Base-by-base conservation (phyloP, 2,113 vertebrate species). In the Camelus bactrianus region DNA sequence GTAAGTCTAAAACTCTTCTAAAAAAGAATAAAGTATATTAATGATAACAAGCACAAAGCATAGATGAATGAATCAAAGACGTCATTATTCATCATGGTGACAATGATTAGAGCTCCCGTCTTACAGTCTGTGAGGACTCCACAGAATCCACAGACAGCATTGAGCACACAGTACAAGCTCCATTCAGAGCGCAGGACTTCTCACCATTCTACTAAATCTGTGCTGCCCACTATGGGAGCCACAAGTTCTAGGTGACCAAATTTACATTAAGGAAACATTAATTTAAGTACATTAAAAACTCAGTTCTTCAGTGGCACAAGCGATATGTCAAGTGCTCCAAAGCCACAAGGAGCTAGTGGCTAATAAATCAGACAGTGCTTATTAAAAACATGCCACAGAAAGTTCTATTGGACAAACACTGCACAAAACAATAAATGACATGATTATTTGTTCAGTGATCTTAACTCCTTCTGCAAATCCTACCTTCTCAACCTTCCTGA, bases 231-330 rank as follows among this genome's bases (percentile, higher is more conserved):
- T 50, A 22, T 2, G 17, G 30, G 26, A 93, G 42, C 14, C 70
- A 46, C 35, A 11, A 38, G 48, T 54, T 48, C 28, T 73, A 38
- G 1, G 0, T 75, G 38, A 48, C n/a, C 69, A 76, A 54, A 72
- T 28, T 52, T 54, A 70, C 91, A 89, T 69, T 42, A 77, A 70
- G 62, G 54, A 79, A 77, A 89, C 62, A 62, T 58, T 35, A 88
- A 88, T 67, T 46, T 38, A 87, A 93, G 22, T 64, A 75, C 10
- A n/a, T 62, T 32, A 81, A 96, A 94, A 56, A 52, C 48, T 88
- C 58, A 89, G 28, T 46, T 70, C 46, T 80, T 86, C 16, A 30
- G 16, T 56, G 77, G 35, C 42, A 92, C 52, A 32, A 77, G 52
- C 38, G 42, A 93, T 42, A 50, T 6, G 62, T 79, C 50, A 77